These are phyloP conservation scores for Scomber scombrus DNA, from an alignment of 2,113 vertebrate genomes.

Conservation along the genomic window DNA sequence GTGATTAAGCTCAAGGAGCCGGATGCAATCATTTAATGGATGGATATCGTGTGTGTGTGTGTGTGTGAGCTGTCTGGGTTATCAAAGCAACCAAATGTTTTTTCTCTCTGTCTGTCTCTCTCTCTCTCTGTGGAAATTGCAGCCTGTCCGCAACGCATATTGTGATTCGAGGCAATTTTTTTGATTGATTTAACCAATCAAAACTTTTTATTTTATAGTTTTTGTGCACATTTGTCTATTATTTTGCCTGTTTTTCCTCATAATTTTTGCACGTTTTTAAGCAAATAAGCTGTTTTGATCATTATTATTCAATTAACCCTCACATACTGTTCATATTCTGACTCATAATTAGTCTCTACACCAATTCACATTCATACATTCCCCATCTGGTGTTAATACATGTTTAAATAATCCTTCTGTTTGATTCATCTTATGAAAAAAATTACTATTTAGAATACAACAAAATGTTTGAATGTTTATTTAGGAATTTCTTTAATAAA, in stretches of 20 bases:
- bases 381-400: too few species aligned
- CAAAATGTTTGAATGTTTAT: too few species aligned
- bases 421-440: too few species aligned
- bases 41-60: constrained; percentile 25
- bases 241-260: background rate
- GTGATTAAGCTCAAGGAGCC: constrained; percentile 48
- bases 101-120: too few species aligned
- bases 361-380: too few species aligned
- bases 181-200: constrained; percentile 51
- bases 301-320: background rate
- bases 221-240: background rate
- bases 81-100: constrained; percentile 49
- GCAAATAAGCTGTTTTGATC: background rate
- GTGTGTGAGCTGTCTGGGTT: constrained; percentile 29
- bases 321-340: too few species aligned
- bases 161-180: constrained; percentile 7
- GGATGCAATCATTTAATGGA: constrained; percentile 55
- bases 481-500: too few species aligned
- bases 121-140: constrained; percentile 48
- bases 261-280: background rate
- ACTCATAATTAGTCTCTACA: too few species aligned
- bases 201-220: constrained; percentile 33
- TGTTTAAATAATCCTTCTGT: too few species aligned
- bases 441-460: too few species aligned
- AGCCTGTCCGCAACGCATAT: constrained; percentile 52